phyloP scores from a whole-genome alignment of 2,113 vertebrate genomes.

The Macquaria ambigua region DNA sequence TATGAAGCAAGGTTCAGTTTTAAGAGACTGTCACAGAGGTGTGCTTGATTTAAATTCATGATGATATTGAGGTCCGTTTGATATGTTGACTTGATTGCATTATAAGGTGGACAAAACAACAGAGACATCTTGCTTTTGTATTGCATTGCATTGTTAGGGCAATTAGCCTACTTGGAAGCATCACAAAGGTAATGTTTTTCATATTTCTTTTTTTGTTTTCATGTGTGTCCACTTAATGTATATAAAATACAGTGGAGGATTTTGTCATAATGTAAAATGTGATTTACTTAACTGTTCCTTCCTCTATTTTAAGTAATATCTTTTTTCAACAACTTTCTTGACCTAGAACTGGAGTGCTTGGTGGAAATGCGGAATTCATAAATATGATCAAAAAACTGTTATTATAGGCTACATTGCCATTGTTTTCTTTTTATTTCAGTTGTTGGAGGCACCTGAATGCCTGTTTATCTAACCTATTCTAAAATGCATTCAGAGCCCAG shows the following conservation, averaged over 20 bases:
- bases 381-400: background rate
- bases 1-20: background rate
- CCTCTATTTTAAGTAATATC: background rate
- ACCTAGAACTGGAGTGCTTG: background rate
- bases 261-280: background rate
- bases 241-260: background rate
- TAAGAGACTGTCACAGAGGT: background rate
- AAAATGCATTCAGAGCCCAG: background rate
- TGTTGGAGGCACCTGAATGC: background rate
- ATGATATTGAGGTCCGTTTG: background rate
- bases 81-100: background rate
- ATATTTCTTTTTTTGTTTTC: background rate
- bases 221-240: background rate
- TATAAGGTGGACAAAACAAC: background rate
- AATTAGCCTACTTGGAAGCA: background rate
- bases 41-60: background rate
- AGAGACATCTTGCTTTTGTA: background rate
- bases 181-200: background rate
- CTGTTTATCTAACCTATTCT: background rate
- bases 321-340: background rate
- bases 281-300: background rate
- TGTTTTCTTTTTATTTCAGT: constrained; percentile 6
- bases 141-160: background rate
- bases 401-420: background rate
- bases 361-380: background rate